phyloP scores from a whole-genome alignment of 2,888 invertebrate genomes.

The Esperia sulphurella region DNA sequence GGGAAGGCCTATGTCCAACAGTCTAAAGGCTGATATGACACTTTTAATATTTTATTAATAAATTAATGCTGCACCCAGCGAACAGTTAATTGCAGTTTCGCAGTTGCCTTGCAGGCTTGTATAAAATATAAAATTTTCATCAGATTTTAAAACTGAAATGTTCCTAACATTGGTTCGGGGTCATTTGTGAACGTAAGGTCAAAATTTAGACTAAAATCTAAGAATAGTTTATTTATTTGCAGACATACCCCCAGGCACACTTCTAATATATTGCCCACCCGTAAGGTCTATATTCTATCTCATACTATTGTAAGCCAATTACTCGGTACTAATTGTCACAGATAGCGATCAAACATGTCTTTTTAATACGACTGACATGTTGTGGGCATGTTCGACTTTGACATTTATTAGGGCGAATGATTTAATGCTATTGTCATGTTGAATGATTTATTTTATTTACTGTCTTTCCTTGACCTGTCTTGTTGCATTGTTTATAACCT shows the following conservation, averaged over 20 bases:
- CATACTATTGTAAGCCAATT: slow-evolving; percentile 43
- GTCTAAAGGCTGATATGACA: too few relatives aligned
- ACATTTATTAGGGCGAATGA: slow-evolving; percentile 38
- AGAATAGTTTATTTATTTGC: slow-evolving; percentile 44
- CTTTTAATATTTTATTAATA: too few relatives aligned
- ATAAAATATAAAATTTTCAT: too few relatives aligned
- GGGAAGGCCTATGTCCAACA: too few relatives aligned
- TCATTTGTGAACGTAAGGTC: slow-evolving; percentile 68
- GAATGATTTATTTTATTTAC: slow-evolving; percentile 30
- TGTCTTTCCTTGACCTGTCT: slow-evolving; percentile 44
- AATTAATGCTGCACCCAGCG: too few relatives aligned
- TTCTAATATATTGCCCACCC: slow-evolving; percentile 8
- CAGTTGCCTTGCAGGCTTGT: too few relatives aligned
- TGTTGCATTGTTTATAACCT: not conserved
- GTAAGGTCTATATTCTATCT: slow-evolving; percentile 25
- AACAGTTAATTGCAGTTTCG: too few relatives aligned
- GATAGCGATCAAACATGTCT: slow-evolving; percentile 32
- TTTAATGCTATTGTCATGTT: slow-evolving; percentile 38
- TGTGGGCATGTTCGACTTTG: slow-evolving; percentile 38
- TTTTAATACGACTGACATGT: slow-evolving; percentile 4
- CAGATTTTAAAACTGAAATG: too few relatives aligned
- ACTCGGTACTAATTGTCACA: slow-evolving; percentile 43
- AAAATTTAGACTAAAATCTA: slow-evolving; percentile 13
- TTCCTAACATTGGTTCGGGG: too few relatives aligned
- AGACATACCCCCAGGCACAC: slow-evolving; percentile 10